These are phyloP conservation scores for Allobates femoralis DNA, from an alignment of 2,797 vertebrate species.

Conservation along the genomic window DNA sequence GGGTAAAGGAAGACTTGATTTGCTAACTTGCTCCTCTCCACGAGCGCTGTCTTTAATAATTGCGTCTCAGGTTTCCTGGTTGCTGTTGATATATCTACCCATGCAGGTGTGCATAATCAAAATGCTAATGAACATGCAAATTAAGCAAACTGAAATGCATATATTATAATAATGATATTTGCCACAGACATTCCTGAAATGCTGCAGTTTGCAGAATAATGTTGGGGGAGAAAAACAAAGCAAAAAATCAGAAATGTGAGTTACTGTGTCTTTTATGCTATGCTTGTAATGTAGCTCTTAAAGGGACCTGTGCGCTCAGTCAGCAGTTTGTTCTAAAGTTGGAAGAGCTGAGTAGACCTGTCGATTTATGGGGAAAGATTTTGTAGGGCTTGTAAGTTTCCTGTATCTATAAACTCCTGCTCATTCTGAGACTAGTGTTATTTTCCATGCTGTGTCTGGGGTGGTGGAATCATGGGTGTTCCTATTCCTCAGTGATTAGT, in stretches of 20 bases:
- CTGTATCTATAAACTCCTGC: too few species aligned
- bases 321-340: neutral
- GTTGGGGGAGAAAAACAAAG: neutral
- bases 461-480: too few species aligned
- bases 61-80: slow-evolving; percentile 43
- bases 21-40: slow-evolving; percentile 37
- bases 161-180: slow-evolving; percentile 58
- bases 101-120: slow-evolving; percentile 62
- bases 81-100: slow-evolving; percentile 55
- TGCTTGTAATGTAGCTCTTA: neutral
- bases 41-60: slow-evolving; percentile 47
- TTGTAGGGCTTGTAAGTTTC: too few species aligned
- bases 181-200: slow-evolving; percentile 44
- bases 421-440: too few species aligned
- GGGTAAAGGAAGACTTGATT: slow-evolving; percentile 47
- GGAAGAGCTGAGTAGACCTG: too few species aligned
- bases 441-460: too few species aligned
- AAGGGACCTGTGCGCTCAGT: neutral
- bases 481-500: too few species aligned
- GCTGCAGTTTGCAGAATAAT: slow-evolving; percentile 32
- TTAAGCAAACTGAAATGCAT: slow-evolving; percentile 53
- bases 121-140: slow-evolving; percentile 62
- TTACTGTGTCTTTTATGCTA: neutral
- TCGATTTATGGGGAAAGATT: too few species aligned
- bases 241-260: neutral